A percentile compares a stretch with the other conserved stretches of the same genome.
Conservation (phyloP, 2,113 vertebrate species). For the Ursus arctos region DNA sequence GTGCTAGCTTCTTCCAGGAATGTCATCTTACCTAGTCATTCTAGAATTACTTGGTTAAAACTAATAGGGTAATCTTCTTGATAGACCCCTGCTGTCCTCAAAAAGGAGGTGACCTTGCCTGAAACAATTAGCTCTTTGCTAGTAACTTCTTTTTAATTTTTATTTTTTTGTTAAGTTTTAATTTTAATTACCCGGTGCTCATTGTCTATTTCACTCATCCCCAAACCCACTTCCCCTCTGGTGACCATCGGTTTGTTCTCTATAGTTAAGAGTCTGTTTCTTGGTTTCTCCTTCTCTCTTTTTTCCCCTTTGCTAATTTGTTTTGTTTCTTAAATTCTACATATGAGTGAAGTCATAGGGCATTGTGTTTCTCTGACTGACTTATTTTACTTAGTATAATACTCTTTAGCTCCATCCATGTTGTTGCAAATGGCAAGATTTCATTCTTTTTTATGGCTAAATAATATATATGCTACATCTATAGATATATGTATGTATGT, state of each 20-base stretch:
- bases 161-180: neutral
- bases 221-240: too few relatives aligned
- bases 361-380: neutral
- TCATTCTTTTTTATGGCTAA: neutral
- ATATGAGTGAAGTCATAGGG: neutral
- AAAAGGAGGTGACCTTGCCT: neutral
- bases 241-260: neutral
- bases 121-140: neutral
- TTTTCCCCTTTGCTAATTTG: neutral
- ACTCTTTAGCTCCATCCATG: neutral
- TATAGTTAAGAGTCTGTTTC: neutral
- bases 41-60: neutral
- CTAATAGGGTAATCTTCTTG: neutral
- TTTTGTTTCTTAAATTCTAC: neutral
- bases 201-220: neutral
- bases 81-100: neutral
- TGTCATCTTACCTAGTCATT: neutral
- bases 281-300: neutral
- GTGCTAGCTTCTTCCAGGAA: neutral
- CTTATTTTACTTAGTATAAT: neutral
- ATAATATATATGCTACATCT: neutral
- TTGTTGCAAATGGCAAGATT: neutral
- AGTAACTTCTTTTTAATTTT: neutral
- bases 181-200: neutral
- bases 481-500: too few relatives aligned